These are phyloP conservation scores for Gymnothorax reevesii DNA, from an alignment of 2,797 vertebrate species.

Conservation along the genomic window DNA sequence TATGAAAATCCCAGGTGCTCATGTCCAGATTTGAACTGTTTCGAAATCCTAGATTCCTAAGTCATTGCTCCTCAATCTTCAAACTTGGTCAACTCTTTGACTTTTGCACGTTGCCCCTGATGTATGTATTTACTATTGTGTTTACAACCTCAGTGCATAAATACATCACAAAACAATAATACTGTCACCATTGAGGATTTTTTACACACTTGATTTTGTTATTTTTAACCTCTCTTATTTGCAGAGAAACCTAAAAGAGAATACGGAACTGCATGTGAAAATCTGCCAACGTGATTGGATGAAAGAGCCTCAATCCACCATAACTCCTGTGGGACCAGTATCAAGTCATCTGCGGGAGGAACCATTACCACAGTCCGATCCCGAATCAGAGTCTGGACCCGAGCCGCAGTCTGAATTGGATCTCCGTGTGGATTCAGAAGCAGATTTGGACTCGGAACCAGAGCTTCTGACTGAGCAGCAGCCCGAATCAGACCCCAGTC, in stretches of 20 bases:
- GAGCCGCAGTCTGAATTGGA: conserved; percentile 57
- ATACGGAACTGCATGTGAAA: conserved; percentile 43
- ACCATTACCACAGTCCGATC: conserved; percentile 56
- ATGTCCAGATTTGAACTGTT: no score
- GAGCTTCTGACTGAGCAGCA: conserved; percentile 54
- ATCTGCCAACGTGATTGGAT: conserved; percentile 40
- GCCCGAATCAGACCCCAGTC: conserved; percentile 58
- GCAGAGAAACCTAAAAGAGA: conserved; percentile 51
- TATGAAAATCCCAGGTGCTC: no score
- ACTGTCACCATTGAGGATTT: background rate
- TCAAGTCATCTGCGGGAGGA: conserved; percentile 51
- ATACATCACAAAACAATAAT: background rate
- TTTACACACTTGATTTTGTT: background rate
- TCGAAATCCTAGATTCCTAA: background rate
- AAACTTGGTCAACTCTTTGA: background rate
- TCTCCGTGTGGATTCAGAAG: conserved; percentile 59
- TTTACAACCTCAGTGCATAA: background rate
- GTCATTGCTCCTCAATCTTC: background rate
- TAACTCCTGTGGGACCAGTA: conserved; percentile 29
- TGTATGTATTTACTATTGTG: background rate
- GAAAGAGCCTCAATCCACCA: conserved; percentile 29
- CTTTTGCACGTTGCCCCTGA: background rate
- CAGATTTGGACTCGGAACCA: conserved; percentile 44
- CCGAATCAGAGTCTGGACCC: conserved; percentile 50
- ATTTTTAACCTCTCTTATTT: conserved; percentile 29